A percentile compares a stretch with the other conserved stretches of the same genome.
These are phyloP conservation scores for Platysternon megacephalum DNA, from an alignment of 2,113 vertebrate genomes.

Conservation along the genomic window DNA sequence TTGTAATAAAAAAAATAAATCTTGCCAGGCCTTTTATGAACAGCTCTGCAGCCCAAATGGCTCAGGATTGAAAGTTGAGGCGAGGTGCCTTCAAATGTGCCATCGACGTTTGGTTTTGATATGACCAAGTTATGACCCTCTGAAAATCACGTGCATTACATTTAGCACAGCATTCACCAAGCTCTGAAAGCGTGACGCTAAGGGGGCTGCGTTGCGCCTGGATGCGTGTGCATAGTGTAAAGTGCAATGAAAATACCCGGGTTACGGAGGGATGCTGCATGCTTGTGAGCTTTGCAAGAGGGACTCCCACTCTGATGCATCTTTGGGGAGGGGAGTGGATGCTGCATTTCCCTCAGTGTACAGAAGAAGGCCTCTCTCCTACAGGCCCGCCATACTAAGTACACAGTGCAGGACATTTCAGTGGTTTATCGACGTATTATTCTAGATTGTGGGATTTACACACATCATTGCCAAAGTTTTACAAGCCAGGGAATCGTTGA, in stretches of 20 bases:
- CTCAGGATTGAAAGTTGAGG: slow-evolving; percentile 49
- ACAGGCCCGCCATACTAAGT: neutral
- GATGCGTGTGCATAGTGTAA: neutral
- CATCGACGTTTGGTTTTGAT: slow-evolving; percentile 30
- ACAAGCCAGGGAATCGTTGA: neutral
- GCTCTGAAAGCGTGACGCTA: neutral
- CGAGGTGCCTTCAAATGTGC: neutral
- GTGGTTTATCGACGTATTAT: neutral
- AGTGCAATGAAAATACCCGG: neutral
- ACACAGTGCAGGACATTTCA: neutral
- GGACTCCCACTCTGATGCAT: neutral
- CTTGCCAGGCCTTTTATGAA: slow-evolving; percentile 49
- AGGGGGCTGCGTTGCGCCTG: neutral
- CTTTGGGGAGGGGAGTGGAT: neutral
- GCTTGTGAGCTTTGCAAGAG: neutral
- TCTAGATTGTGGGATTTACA: neutral
- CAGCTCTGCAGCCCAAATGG: neutral
- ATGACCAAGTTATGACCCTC: neutral
- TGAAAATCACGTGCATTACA: neutral
- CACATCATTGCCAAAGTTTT: neutral
- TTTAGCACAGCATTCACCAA: neutral
- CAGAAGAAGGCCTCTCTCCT: neutral
- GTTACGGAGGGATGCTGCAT: neutral
- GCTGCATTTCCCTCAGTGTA: neutral
- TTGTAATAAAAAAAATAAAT: slow-evolving; percentile 63